phyloP scores from a whole-genome alignment of 2,888 invertebrate genomes.

The Synergus japonicus region DNA sequence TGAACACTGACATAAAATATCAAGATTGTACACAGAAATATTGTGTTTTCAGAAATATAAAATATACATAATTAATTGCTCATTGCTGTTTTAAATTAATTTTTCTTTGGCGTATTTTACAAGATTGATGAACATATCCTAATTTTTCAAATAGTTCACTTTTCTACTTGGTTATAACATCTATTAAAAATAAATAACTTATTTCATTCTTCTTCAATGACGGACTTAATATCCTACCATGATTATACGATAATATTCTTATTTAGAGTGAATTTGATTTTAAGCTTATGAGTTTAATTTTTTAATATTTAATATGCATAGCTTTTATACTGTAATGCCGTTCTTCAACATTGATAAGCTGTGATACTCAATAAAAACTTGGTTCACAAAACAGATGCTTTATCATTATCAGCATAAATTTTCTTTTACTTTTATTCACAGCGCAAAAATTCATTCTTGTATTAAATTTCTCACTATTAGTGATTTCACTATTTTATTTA shows the following conservation, averaged over 20 bases:
- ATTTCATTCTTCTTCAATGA: slow-evolving; percentile 21
- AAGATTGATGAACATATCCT: not conserved
- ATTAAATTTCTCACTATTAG: slow-evolving; percentile 43
- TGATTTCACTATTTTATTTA: slow-evolving; percentile 13
- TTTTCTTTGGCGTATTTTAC: slow-evolving; percentile 13
- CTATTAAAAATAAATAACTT: slow-evolving; percentile 22
- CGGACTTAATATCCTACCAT: slow-evolving; percentile 26
- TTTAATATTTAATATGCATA: not conserved
- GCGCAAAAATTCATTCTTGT: slow-evolving; percentile 38
- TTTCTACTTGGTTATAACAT: slow-evolving; percentile 6
- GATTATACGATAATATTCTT: slow-evolving; percentile 1
- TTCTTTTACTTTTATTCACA: slow-evolving; percentile 31
- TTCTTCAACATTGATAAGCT: slow-evolving; percentile 26
- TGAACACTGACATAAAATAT: slow-evolving; percentile 56
- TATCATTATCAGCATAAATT: not conserved
- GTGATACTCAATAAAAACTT: slow-evolving; percentile 27
- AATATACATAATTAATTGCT: slow-evolving; percentile 56
- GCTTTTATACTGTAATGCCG: not conserved
- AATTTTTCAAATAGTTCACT: not conserved
- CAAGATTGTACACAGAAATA: slow-evolving; percentile 59
- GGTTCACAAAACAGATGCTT: slow-evolving; percentile 39
- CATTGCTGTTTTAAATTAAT: slow-evolving; percentile 25
- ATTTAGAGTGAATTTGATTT: slow-evolving; percentile 26
- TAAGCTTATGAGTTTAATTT: not conserved
- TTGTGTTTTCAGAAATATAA: slow-evolving; percentile 53